Conservation (phyloP, 2,888 invertebrate species). For the Cryptocephalus moraei region DNA sequence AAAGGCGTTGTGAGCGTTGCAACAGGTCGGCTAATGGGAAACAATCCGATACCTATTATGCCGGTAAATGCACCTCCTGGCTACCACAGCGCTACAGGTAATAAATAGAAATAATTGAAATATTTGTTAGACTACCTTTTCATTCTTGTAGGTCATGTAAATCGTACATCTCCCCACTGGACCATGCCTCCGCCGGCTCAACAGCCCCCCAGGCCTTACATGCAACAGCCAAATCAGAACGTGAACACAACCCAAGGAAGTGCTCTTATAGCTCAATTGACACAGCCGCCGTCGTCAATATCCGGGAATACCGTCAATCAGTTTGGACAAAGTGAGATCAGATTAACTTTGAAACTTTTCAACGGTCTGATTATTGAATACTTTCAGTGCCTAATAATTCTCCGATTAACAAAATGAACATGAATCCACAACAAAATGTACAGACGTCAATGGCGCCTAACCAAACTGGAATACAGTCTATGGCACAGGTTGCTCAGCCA, state of each 20-base stretch:
- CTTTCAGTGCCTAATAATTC: conserved; percentile 24
- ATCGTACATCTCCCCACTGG: conserved; percentile 36
- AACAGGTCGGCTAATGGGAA: conserved; percentile 19
- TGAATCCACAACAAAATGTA: conserved; percentile 23
- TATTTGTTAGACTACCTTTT: too few relatives aligned
- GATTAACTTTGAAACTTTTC: neutral
- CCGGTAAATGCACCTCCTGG: conserved; percentile 37
- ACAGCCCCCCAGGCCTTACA: conserved; percentile 30
- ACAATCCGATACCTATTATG: conserved; percentile 29
- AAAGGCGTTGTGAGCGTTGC: conserved; percentile 14
- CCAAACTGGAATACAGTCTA: conserved; percentile 24
- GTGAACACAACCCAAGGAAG: conserved; percentile 39
- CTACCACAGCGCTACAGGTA: conserved; percentile 35
- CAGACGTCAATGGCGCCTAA: conserved; percentile 34
- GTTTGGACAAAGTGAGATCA: conserved; percentile 37
- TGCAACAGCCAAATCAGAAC: conserved; percentile 22
- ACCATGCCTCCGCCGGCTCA: conserved; percentile 54
- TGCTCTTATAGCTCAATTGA: conserved; percentile 48
- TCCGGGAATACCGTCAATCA: conserved; percentile 37
- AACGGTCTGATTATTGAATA: neutral
- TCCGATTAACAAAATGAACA: conserved; percentile 24
- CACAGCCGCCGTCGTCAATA: conserved; percentile 45
- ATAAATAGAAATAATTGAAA: neutral
- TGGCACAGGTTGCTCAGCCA: conserved; percentile 27
- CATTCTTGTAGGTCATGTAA: conserved; percentile 11